phyloP scores from a whole-genome alignment of 1,140 invertebrate species.

The Cyrtorhinus lividipennis region DNA sequence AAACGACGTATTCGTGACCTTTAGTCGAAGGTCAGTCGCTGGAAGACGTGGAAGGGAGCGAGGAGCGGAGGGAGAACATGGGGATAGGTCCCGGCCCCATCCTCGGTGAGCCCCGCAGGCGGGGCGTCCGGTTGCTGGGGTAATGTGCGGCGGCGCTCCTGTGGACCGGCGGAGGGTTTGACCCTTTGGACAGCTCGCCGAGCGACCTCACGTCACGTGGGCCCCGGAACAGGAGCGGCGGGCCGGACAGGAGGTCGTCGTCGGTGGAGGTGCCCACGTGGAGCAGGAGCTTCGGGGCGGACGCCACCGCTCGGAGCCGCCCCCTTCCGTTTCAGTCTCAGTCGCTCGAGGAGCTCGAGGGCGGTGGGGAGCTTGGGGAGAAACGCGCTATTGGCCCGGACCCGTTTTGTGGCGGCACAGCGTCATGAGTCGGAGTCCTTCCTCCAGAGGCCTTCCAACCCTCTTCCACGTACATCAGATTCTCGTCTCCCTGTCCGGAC shows the following conservation, averaged over 20 bases:
- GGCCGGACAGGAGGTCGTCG: neutral
- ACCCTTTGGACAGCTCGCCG: slow-evolving; percentile 6
- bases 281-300: neutral
- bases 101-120: neutral
- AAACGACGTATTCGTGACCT: no score
- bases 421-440: neutral
- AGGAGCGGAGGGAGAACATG: neutral
- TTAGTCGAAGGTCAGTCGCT: neutral
- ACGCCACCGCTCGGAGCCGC: neutral
- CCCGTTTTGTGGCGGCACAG: neutral
- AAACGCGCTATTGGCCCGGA: slow-evolving; percentile 1
- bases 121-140: neutral
- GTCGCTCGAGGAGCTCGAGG: neutral
- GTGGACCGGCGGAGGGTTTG: neutral
- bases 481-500: slow-evolving; percentile 19
- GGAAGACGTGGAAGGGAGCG: neutral
- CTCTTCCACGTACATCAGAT: slow-evolving; percentile 20
- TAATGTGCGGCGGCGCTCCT: neutral
- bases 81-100: neutral
- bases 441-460: neutral
- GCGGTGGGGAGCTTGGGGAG: neutral
- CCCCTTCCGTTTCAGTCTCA: neutral
- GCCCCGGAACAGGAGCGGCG: slow-evolving; percentile 8
- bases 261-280: neutral
- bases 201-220: neutral